These are phyloP conservation scores for Melinaea menophilus DNA, from an alignment of 2,888 invertebrate species.

Conservation along the genomic window DNA sequence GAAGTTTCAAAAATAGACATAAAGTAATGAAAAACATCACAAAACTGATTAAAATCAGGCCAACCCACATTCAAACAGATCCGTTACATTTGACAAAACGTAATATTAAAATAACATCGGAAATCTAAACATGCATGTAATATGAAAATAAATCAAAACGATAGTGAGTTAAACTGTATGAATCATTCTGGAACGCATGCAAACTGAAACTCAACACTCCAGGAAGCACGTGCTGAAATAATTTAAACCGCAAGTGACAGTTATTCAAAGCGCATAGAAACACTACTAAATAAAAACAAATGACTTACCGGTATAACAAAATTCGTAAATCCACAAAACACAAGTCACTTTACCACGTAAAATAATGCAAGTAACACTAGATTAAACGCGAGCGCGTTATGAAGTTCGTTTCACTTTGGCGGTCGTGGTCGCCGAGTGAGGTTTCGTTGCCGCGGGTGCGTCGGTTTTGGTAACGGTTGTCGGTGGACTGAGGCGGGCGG, in stretches of 20 bases:
- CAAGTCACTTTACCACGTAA: constrained; percentile 62
- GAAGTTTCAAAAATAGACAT: not conserved
- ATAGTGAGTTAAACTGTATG: constrained; percentile 43
- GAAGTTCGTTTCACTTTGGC: constrained; percentile 51
- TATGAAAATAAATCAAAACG: constrained; percentile 40
- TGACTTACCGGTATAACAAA: constrained; percentile 67
- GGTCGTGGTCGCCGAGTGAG: constrained; percentile 51
- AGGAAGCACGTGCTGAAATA: constrained; percentile 54
- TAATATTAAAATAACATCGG: constrained; percentile 61
- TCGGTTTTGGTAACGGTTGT: constrained; percentile 67
- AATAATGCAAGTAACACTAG: constrained; percentile 53
- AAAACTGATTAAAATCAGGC: constrained; percentile 12
- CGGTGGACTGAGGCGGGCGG: constrained; percentile 75
- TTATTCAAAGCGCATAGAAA: constrained; percentile 40
- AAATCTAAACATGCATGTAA: constrained; percentile 41
- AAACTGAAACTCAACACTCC: constrained; percentile 74
- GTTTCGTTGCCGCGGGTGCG: constrained; percentile 65
- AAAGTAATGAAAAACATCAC: not conserved
- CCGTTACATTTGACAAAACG: constrained; percentile 31
- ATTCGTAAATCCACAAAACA: constrained; percentile 63
- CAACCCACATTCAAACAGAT: constrained; percentile 16
- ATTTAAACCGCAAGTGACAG: constrained; percentile 40
- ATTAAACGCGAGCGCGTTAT: constrained; percentile 55
- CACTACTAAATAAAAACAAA: constrained; percentile 35
- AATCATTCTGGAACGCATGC: constrained; percentile 62